Conservation (phyloP, 2,113 vertebrate genomes). For the Hucho hucho region DNA sequence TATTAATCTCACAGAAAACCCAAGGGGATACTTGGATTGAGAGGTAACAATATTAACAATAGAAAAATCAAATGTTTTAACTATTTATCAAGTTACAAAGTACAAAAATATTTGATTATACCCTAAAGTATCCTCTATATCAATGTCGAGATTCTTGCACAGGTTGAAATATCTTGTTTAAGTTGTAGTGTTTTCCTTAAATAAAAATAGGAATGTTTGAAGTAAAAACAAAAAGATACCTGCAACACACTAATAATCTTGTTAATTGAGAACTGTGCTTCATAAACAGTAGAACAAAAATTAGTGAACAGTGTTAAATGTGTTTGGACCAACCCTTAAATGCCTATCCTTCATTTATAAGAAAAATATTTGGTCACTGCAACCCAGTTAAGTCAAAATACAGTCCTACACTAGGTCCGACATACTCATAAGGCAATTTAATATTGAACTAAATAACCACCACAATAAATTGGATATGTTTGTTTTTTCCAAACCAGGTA, state of each 20-base stretch:
- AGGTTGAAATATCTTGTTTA: background rate
- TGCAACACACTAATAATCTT: background rate
- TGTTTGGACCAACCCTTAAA: background rate
- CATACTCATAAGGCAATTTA: constrained; percentile 4
- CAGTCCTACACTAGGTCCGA: background rate
- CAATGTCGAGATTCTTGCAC: background rate
- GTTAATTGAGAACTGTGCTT: background rate
- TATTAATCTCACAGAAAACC: background rate
- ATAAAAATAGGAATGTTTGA: background rate
- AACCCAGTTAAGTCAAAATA: background rate
- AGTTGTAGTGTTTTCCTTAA: background rate
- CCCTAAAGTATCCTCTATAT: background rate
- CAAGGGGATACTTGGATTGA: background rate
- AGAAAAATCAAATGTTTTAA: background rate
- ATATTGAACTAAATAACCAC: background rate
- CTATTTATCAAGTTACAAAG: background rate
- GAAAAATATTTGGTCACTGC: background rate
- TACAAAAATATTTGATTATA: constrained; percentile 5
- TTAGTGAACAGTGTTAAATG: too few relatives aligned
- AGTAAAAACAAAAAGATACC: background rate
- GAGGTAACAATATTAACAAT: background rate
- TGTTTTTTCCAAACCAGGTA: background rate
- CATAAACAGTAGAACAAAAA: background rate
- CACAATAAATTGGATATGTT: background rate
- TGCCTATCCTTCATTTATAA: background rate